These are phyloP conservation scores for Lycaon pictus DNA, from an alignment of 2,113 vertebrate species.

Conservation along the genomic window DNA sequence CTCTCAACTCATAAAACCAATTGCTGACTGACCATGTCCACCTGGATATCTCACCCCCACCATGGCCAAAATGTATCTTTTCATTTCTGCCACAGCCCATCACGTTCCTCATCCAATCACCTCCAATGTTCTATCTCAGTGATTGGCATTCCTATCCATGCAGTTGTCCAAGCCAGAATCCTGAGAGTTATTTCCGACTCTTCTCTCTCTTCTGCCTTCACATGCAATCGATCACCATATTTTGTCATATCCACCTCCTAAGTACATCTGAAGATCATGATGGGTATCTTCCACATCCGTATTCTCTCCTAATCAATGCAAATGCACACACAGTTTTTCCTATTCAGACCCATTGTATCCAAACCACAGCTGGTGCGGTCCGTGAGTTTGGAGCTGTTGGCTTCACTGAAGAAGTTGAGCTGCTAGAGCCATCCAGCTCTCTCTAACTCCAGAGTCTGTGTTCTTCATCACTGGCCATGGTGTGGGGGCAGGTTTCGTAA, in stretches of 20 bases:
- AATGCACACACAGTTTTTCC: not conserved
- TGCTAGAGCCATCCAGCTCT: not conserved
- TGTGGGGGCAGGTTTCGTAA: not conserved
- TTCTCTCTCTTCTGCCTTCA: not conserved
- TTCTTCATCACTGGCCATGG: not conserved
- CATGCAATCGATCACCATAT: not conserved
- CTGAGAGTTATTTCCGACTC: not conserved
- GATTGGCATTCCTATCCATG: not conserved
- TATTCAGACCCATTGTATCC: not conserved
- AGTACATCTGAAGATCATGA: not conserved
- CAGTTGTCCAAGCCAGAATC: not conserved
- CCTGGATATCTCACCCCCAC: not conserved
- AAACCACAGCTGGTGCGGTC: not conserved
- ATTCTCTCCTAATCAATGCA: not conserved
- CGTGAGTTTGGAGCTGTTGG: not conserved
- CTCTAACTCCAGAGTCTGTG: not conserved
- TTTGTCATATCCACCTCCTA: not conserved
- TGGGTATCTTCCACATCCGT: not conserved
- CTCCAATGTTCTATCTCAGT: not conserved
- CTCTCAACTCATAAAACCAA: not conserved
- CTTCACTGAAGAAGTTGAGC: slow-evolving; percentile 30
- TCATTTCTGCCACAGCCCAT: not conserved
- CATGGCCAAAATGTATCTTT: not conserved
- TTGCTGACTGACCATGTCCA: not conserved
- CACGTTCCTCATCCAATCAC: not conserved